Conservation (phyloP, 53 echinoderm and acorn worm species). For the Apostichopus leukothele region DNA sequence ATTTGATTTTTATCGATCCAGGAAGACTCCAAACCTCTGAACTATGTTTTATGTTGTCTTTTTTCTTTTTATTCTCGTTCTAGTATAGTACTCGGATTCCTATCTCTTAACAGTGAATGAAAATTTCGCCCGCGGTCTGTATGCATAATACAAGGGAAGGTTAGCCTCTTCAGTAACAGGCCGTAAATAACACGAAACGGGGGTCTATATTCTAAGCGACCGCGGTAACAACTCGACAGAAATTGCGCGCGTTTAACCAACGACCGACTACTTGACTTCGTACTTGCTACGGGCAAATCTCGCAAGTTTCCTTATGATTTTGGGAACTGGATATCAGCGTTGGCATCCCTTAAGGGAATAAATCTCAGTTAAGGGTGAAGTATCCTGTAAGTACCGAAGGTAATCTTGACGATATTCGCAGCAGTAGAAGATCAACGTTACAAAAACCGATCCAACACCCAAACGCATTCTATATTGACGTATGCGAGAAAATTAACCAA, state of each 20-base stretch:
- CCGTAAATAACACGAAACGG: not conserved
- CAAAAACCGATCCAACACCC: no score
- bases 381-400: slow-evolving; percentile 5
- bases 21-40: no score
- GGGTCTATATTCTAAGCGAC: not conserved
- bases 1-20: no score
- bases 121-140: slow-evolving; percentile 24
- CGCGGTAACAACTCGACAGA: not conserved
- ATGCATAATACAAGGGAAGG: slow-evolving; percentile 33
- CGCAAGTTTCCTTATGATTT: not conserved
- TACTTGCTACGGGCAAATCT: not conserved
- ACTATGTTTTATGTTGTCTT: no score
- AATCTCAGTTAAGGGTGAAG: slow-evolving; percentile 25
- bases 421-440: no score
- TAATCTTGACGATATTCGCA: not conserved
- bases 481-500: no score
- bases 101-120: slow-evolving; percentile 6
- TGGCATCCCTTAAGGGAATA: not conserved
- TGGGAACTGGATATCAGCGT: slow-evolving; percentile 8
- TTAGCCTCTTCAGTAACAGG: slow-evolving; percentile 22
- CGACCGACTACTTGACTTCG: not conserved
- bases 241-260: slow-evolving; percentile 31
- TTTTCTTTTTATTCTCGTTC: no score
- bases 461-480: no score
- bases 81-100: not conserved